These are phyloP conservation scores for Parapsyche elsis DNA, from an alignment of 1,140 invertebrate genomes.

Conservation along the genomic window DNA sequence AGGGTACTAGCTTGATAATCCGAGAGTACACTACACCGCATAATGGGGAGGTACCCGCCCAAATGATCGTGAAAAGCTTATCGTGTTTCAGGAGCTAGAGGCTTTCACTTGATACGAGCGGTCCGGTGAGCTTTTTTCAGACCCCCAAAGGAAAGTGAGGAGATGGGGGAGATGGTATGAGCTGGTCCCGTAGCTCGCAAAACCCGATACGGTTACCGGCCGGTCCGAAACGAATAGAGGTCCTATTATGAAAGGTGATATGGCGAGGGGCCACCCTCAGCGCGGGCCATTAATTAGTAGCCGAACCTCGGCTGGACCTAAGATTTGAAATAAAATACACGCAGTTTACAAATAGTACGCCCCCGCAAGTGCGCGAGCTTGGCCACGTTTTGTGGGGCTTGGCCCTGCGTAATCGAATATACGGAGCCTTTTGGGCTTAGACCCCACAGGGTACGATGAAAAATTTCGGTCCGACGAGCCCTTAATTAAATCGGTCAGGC, in stretches of 20 bases:
- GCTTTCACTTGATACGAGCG: constrained; percentile 34
- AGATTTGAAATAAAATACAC: constrained; percentile 38
- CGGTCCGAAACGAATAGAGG: constrained; percentile 43
- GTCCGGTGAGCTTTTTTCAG: constrained; percentile 19
- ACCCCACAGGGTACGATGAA: background rate
- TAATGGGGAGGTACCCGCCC: constrained; percentile 28
- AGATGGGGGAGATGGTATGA: constrained; percentile 9
- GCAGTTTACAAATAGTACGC: background rate
- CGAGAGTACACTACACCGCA: constrained; percentile 4
- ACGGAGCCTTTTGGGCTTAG: background rate
- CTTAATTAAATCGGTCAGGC: too few species aligned
- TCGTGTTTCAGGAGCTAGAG: constrained; percentile 36
- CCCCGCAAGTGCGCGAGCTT: background rate
- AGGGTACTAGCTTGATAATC: background rate
- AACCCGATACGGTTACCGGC: constrained; percentile 40
- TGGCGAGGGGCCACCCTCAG: constrained; percentile 26
- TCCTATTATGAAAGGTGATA: constrained; percentile 47
- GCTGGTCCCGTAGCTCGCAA: constrained; percentile 21
- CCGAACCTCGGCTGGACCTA: constrained; percentile 34
- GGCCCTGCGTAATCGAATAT: background rate
- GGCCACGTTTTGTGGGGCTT: background rate
- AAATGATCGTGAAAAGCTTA: constrained; percentile 44
- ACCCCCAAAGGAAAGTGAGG: background rate
- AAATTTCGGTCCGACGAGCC: background rate
- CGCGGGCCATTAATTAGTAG: constrained; percentile 39